These are phyloP conservation scores for Lycodopsis pacificus DNA, from an alignment of 2,797 vertebrate genomes.

Conservation along the genomic window DNA sequence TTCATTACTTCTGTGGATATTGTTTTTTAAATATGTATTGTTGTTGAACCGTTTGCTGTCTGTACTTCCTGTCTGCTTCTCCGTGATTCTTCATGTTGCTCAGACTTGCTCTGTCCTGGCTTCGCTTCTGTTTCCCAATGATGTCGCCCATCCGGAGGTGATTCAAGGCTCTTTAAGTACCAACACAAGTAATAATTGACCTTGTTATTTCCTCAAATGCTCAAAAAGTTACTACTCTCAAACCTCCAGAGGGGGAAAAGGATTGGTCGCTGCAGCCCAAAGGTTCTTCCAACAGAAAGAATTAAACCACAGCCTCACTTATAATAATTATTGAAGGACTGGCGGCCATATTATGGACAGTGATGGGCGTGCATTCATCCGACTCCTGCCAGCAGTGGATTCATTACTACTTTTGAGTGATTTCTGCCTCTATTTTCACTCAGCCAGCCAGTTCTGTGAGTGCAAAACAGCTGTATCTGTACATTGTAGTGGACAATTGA, in stretches of 20 bases:
- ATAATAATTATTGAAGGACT: not conserved
- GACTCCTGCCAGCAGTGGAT: constrained; percentile 16
- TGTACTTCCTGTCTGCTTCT: constrained; percentile 6
- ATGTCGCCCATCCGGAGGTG: not conserved
- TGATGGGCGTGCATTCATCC: not conserved
- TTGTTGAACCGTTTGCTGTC: not conserved
- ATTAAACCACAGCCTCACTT: constrained; percentile 5
- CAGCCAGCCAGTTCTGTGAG: not conserved
- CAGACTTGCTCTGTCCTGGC: not conserved
- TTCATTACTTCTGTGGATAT: not conserved
- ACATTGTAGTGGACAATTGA: constrained; percentile 23
- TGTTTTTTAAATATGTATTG: not conserved
- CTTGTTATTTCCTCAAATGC: constrained; percentile 25
- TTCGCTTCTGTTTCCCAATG: not conserved
- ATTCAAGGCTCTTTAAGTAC: not conserved
- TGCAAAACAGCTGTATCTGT: constrained; percentile 19
- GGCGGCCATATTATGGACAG: constrained; percentile 11
- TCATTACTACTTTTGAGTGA: constrained; percentile 24
- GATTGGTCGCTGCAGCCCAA: not conserved
- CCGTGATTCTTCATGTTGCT: constrained; percentile 14
- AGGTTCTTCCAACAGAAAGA: not conserved
- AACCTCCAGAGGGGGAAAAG: not conserved
- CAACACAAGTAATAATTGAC: not conserved
- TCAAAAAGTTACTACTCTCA: constrained; percentile 5
- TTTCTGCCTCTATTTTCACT: not conserved